These are phyloP conservation scores for Lathamus discolor DNA, from an alignment of 2,113 vertebrate genomes.

Conservation along the genomic window DNA sequence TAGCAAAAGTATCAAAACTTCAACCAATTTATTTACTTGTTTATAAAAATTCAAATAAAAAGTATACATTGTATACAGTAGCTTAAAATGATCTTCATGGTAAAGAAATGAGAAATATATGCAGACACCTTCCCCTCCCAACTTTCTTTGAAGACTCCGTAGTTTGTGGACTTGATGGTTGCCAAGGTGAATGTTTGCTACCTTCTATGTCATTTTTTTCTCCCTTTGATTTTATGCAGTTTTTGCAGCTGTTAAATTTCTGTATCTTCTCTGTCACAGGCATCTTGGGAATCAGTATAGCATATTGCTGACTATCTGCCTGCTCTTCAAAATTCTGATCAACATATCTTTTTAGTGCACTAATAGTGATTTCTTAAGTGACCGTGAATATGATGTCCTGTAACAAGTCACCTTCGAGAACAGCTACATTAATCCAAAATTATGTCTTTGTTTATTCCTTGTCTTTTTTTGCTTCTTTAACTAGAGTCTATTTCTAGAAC, in stretches of 20 bases:
- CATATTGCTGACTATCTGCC: neutral
- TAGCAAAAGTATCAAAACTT: conserved; percentile 19
- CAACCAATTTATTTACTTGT: conserved; percentile 23
- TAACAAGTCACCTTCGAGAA: neutral
- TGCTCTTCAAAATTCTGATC: neutral
- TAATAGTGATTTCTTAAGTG: neutral
- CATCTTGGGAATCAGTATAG: neutral
- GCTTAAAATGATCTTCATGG: neutral
- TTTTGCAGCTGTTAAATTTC: neutral
- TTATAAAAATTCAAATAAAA: conserved; percentile 36
- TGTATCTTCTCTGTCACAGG: neutral
- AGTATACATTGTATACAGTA: neutral
- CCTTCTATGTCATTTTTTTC: neutral
- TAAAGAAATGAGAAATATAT: conserved; percentile 24
- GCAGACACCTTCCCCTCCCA: neutral
- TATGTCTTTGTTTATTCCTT: neutral
- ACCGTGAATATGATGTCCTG: neutral
- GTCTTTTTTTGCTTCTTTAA: neutral
- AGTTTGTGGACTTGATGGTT: conserved; percentile 1
- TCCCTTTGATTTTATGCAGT: conserved; percentile 4
- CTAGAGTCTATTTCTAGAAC: neutral
- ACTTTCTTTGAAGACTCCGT: neutral
- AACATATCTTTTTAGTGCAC: neutral
- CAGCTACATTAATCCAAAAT: neutral
- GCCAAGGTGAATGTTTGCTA: conserved; percentile 7